Evolutionary conservation across 2,113 vertebrate species (phyloP).

Genomic region (Mirounga angustirostris): DNA sequence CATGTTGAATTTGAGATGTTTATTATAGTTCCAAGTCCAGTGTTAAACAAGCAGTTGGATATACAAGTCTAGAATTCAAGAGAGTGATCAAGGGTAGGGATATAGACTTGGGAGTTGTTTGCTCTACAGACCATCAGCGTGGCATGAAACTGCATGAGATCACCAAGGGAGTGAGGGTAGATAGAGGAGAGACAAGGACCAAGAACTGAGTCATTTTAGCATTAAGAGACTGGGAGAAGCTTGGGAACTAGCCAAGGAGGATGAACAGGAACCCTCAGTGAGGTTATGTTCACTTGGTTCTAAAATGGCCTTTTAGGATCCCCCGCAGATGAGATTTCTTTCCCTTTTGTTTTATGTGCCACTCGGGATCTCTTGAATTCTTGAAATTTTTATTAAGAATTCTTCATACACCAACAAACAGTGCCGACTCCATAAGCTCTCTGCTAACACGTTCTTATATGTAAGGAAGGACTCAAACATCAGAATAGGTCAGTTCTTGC

Average conservation of each 20-base stretch:
- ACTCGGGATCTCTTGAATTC: conserved; percentile 54
- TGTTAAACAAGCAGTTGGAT: neutral
- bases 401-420: neutral
- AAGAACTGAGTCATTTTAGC: neutral
- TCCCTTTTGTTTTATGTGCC: conserved; percentile 51
- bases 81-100: neutral
- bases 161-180: neutral
- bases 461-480: neutral
- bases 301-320: conserved; percentile 31
- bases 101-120: neutral
- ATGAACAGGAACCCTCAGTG: neutral
- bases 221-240: neutral
- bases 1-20: neutral
- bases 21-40: neutral
- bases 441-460: neutral
- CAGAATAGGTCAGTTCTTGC: neutral
- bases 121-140: neutral
- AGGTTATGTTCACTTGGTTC: neutral
- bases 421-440: neutral
- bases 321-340: conserved; percentile 38
- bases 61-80: neutral
- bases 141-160: neutral
- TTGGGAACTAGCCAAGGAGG: neutral
- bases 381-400: conserved; percentile 62
- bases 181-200: neutral